Evolutionary conservation across 2,888 invertebrate genomes (phyloP), one percentile per base, ranked within the genome.

Genomic region (Criorhina ranunculi): DNA sequence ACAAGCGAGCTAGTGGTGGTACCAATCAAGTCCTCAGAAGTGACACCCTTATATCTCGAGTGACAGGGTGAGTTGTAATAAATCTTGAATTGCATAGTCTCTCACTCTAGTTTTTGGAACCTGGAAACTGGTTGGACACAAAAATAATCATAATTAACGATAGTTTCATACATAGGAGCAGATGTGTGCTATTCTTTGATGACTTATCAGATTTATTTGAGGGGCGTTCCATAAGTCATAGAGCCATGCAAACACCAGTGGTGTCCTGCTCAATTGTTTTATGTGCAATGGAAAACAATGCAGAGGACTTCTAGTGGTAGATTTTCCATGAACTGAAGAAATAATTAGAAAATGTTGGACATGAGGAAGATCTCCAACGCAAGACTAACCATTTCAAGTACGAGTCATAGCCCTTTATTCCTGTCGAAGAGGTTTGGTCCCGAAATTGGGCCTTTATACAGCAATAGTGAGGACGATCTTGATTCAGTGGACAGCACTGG

Each of bases 101-200:
- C 24, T 24, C 24, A 3, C 24, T 24, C 24, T 24, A 1, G 24
- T 51, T 73, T 64, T 9, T 46, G 46, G n/a, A 46, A 62, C 37
- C 19, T 24, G 11, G n/a, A 57, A 83, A 83, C 83, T 83, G 83
- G 83, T 83, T 83, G 40, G 67, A 49, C 62, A 33, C 37, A 24
- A 19, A 53, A 60, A 66, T 62, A 72, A 83, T 83, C 79, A 79
- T 83, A 79, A 83, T 83, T 83, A 83, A 83, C 83, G 79, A 83
- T 82, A 77, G 82, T 78, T 83, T 79, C 69, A 79, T 19, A 4
- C 40, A 15, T 51, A 51, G 11, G 70, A 83, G 82, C 82, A 83
- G 82, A 78, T 83, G 82, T 83, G 59, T 51, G 42, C 24, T 15
- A 40, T 44, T 7, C 46, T 35, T 42, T 31, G 70, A 77, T 44